phyloP scores from a whole-genome alignment of 2,888 invertebrate species.

The Biston betularia region DNA sequence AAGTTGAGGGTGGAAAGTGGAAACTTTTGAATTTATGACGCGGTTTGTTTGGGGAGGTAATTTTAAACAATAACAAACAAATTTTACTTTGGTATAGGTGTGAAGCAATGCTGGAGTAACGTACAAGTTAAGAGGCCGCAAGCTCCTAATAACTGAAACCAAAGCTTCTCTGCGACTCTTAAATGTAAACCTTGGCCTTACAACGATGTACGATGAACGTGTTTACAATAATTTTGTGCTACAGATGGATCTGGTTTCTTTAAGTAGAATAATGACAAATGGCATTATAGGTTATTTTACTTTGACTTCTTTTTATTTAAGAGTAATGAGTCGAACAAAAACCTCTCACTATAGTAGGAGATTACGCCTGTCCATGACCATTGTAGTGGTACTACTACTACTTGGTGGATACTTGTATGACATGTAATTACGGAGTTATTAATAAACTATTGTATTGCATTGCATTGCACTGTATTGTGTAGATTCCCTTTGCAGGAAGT shows the following conservation, averaged over 20 bases:
- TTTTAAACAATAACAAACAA: constrained; percentile 78
- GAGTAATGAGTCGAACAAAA: no score
- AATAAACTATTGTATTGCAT: no score
- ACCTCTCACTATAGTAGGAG: no score
- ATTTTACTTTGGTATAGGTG: constrained; percentile 53
- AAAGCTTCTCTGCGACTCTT: constrained; percentile 26
- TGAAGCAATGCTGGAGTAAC: constrained; percentile 40
- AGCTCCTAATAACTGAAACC: constrained; percentile 27
- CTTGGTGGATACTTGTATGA: no score
- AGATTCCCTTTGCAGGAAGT: no score
- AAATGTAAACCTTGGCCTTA: constrained; percentile 3
- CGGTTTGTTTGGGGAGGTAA: constrained; percentile 72
- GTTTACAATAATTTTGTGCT: background rate
- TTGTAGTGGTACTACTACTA: no score
- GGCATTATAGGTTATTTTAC: no score
- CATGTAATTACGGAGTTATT: no score
- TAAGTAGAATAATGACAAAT: no score
- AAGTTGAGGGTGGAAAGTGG: constrained; percentile 65
- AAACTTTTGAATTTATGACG: constrained; percentile 73
- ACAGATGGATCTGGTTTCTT: background rate
- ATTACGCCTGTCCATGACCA: no score
- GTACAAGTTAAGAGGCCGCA: constrained; percentile 32
- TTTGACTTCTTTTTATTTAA: no score
- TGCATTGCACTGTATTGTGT: no score
- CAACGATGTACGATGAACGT: background rate